Conservation (phyloP, 2,113 vertebrate genomes). For the Chloropsis cyanopogon region DNA sequence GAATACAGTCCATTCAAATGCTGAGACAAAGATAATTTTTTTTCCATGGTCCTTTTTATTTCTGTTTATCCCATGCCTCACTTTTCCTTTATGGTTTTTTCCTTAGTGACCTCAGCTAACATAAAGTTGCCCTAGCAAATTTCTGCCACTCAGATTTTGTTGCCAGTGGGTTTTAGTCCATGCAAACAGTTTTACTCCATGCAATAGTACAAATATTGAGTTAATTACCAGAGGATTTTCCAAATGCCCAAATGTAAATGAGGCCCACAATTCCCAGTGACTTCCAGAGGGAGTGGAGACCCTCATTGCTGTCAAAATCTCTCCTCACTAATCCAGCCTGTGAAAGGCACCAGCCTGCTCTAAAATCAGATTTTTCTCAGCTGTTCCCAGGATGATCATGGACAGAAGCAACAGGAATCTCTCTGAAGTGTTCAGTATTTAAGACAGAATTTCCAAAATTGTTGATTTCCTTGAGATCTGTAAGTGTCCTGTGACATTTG, state of each 20-base stretch:
- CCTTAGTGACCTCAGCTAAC: neutral
- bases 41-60: neutral
- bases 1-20: slow-evolving; percentile 18
- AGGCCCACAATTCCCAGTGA: neutral
- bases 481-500: neutral
- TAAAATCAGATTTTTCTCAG: neutral
- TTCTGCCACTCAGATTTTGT: neutral
- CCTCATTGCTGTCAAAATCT: neutral
- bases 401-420: neutral
- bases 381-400: neutral
- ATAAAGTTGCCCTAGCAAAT: neutral
- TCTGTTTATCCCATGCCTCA: neutral
- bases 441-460: neutral
- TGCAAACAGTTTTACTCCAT: neutral
- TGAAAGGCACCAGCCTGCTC: neutral
- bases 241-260: neutral
- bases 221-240: slow-evolving; percentile 9
- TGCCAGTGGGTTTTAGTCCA: neutral
- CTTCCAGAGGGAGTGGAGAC: neutral
- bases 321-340: neutral
- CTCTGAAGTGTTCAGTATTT: neutral
- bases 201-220: neutral
- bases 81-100: neutral
- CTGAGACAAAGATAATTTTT: slow-evolving; percentile 16
- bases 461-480: neutral